A percentile compares a stretch with the other conserved stretches of the same genome.
phyloP scores from a whole-genome alignment of 2,797 vertebrate species.

The Anomalospiza imberbis region DNA sequence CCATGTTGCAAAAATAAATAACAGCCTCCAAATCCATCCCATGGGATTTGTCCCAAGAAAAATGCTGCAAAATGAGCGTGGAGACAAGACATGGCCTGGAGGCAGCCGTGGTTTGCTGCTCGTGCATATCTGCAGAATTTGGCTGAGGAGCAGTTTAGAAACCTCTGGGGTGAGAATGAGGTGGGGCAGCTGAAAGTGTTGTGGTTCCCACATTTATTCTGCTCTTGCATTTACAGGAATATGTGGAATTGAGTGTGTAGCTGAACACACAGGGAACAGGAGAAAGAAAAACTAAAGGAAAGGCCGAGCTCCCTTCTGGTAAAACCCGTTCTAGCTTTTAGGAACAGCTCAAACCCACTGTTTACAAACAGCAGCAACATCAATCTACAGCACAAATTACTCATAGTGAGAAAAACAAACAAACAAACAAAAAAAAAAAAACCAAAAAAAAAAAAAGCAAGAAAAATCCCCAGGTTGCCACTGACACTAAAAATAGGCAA shows the following conservation, averaged over 20 bases:
- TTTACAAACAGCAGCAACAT: conserved; percentile 54
- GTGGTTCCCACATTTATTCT: conserved; percentile 14
- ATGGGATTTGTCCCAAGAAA: neutral
- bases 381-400: neutral
- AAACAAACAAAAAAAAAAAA: neutral
- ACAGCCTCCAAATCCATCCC: neutral
- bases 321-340: conserved; percentile 32
- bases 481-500: neutral
- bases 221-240: conserved; percentile 58
- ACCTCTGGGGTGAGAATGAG: conserved; percentile 38
- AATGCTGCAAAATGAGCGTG: neutral
- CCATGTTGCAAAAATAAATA: neutral
- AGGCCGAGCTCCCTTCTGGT: conserved; percentile 38
- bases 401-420: neutral
- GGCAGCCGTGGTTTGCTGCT: conserved; percentile 20
- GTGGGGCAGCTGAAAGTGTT: conserved; percentile 50
- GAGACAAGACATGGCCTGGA: neutral
- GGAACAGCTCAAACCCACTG: conserved; percentile 16
- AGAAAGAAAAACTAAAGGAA: conserved; percentile 27
- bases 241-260: neutral
- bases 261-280: neutral
- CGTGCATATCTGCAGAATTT: conserved; percentile 30
- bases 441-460: neutral
- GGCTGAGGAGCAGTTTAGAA: conserved; percentile 29
- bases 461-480: conserved; percentile 10